These are phyloP conservation scores for Callospermophilus lateralis DNA, from an alignment of 2,113 vertebrate genomes.

Conservation along the genomic window DNA sequence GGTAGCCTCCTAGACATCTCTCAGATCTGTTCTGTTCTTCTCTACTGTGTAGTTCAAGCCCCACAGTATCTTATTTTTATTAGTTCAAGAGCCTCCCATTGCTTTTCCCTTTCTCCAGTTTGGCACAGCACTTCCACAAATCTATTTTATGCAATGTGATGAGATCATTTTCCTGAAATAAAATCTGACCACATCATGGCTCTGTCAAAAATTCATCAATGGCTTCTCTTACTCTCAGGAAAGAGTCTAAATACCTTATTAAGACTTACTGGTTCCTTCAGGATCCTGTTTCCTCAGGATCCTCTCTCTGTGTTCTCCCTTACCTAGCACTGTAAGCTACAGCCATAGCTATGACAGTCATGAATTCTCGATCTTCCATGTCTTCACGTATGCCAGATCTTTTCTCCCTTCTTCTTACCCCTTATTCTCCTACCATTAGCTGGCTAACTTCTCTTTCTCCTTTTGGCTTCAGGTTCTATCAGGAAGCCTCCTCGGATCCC, in stretches of 20 bases:
- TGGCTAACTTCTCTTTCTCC: neutral
- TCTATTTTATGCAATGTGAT: slow-evolving; percentile 30
- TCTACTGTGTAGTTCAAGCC: neutral
- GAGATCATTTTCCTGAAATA: slow-evolving; percentile 50
- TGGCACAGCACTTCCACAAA: neutral
- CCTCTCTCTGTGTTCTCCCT: neutral
- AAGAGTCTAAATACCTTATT: neutral
- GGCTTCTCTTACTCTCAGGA: neutral
- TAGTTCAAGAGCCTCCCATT: neutral
- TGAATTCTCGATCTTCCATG: neutral
- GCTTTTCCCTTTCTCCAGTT: neutral
- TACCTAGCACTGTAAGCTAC: too few species aligned
- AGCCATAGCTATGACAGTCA: neutral
- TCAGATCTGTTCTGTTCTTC: neutral
- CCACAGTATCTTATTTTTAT: neutral
- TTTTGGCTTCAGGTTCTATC: neutral
- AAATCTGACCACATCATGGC: neutral
- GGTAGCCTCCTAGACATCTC: neutral
- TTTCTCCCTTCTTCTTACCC: neutral
- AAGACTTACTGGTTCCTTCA: neutral
- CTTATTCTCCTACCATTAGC: neutral
- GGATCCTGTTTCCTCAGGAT: neutral
- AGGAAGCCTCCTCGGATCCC: neutral
- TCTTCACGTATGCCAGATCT: neutral
- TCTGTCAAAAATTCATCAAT: slow-evolving; percentile 18